Conservation (phyloP, 2,888 invertebrate genomes). For the Dolomedes plantarius region DNA sequence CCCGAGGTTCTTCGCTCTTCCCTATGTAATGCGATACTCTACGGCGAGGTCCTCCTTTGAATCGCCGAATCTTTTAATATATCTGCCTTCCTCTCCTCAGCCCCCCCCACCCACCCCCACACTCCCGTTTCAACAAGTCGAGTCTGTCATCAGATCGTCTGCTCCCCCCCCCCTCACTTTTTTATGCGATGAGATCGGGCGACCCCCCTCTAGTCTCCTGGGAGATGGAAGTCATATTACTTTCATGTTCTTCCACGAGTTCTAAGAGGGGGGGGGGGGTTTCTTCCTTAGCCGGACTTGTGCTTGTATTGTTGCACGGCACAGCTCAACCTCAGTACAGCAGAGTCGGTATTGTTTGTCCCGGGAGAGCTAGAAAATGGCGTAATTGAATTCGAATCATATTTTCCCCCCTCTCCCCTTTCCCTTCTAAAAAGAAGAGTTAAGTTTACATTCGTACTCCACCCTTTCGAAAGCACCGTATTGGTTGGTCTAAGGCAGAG, state of each 20-base stretch:
- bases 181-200: background rate
- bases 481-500: too few relatives aligned
- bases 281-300: background rate
- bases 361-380: background rate
- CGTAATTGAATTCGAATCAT: background rate
- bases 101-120: background rate
- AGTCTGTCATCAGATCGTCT: background rate
- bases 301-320: background rate
- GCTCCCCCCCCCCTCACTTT: background rate
- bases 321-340: background rate
- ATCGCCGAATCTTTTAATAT: conserved; percentile 5
- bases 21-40: conserved; percentile 3
- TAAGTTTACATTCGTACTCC: too few relatives aligned
- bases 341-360: background rate
- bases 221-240: conserved; percentile 24
- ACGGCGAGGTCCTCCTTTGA: background rate
- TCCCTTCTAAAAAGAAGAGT: too few relatives aligned
- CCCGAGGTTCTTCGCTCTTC: background rate
- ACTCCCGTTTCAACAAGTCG: background rate
- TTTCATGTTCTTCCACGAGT: background rate
- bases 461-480: too few relatives aligned
- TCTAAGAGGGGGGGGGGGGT: background rate
- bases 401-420: background rate
- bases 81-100: too few relatives aligned
- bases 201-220: background rate